Base-by-base conservation (phyloP, 1,140 invertebrate genomes). In the Orchestia grillus region DNA sequence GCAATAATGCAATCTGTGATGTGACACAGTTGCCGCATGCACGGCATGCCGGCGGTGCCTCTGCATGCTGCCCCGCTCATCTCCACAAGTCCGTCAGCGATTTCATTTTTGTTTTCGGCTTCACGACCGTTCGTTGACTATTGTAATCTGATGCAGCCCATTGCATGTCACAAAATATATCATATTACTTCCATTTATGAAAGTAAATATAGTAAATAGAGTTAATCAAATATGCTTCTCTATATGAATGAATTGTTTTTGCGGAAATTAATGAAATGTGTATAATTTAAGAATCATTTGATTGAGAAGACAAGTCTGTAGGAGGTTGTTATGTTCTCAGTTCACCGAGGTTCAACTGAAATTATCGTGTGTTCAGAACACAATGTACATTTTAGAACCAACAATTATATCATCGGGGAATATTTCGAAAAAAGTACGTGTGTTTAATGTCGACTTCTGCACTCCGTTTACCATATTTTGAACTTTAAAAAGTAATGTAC, bases 1-100 rank as follows among this genome's bases (percentile, higher is more conserved):
- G 92, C 92, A 94, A 94, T 94, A 94, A 94, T n/a, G 44, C 36
- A 45, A 94, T 45, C 44, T 94, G 92, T 94, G 92, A 94, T 94
- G 43, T 0, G 8, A 94, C 43, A 94, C 92, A 94, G 44, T 28
- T 44, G 11, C 40, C 6, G 47, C 47, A 36, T 77, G 28, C 28
- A 77, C 28, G 1, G 3, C 62, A 23, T 36, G 28, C 11, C 11
- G 11, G 62, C 1, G 62, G 62, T 77, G 15, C 11, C 36, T 77
- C 62, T 77, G 62, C 62, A 15, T 77, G 28, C 62, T 3, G 28
- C 62, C 36, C 28, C 11, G 47, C 6, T 77, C 3, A 36, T 77
- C 62, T 36, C 62, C 62, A 28, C 11, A 36, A 77, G 15, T 77
- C 36, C 36, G 62, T 77, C 62, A 15, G 15, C 62, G 62, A 77